Evolutionary conservation across 2,113 vertebrate species (phyloP), one percentile per base, ranked within the genome.

Genomic region (Phalacrocorax aristotelis): DNA sequence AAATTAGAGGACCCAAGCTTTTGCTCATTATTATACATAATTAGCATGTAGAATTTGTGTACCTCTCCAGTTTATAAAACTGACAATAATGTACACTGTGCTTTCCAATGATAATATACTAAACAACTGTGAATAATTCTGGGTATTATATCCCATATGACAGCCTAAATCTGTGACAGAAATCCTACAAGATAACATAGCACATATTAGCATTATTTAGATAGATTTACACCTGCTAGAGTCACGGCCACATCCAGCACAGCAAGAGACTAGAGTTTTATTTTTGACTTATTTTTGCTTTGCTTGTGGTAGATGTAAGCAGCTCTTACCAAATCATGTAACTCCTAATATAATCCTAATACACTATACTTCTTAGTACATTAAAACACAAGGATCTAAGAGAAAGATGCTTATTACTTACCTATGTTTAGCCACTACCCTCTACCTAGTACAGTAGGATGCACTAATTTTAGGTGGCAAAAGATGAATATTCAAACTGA

Each of bases 141-240:
- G 48, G 5, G 16, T 64, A 82, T 13, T 64, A 20, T 32, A 68
- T 68, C 48, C n/a, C 32, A 49, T 34, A 76, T 9, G 16, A 82
- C 22, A 81, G 55, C 61, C 52, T 66, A 74, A 89, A 48, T 48
- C 48, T 71, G 76, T 81, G 81, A 84, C 42, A 81, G 60, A 92
- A 92, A 74, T 74, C 71, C 68, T 61, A 62, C 25, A 55, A 58
- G 21, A 25, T 12, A 81, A 40, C 26, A 57, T 3, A 44, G 57
- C 61, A 81, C n/a, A 60, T 8, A 55, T 44, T 12, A 91, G 32
- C 57, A 74, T 55, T 78, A 66, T 36, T 83, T 78, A 60, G 76
- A 57, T 10, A 75, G 62, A 86, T 76, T 60, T 64, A 60, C 7
- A 6, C 27, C 61, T 90, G 52, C 44, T 34, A 49, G 10, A 93